Base-by-base conservation (phyloP, 2,797 vertebrate genomes). In the Mergus octosetaceus region DNA sequence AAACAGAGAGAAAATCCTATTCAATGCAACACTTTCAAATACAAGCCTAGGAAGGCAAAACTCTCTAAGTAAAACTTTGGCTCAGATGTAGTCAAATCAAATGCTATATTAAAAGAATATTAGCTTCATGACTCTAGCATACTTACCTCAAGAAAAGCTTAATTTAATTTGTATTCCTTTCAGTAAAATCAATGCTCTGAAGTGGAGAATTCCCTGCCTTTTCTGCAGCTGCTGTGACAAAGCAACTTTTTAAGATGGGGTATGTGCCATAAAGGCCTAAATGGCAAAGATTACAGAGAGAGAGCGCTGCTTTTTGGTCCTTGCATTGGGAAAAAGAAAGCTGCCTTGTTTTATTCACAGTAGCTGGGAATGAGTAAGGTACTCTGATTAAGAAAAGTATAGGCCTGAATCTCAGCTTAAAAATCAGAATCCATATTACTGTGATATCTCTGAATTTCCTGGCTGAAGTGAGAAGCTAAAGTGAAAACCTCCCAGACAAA, bases 151-250 rank as follows among this genome's bases (percentile, higher is more conserved):
- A 89, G 92, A 66, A 41, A 75, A 32, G 61, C 61, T 92, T 75
- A 80, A 90, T 89, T 66, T 66, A 77, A 75, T 95, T 85, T 91
- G 24, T 45, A 41, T 83, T 92, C 41, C 21, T 32, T 78, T 36
- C 38, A 77, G 45, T 51, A 93, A 92, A 95, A 36, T 11, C 14
- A 83, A 69, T 39, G 49, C 1, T 1, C 32, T 76, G 14, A 38
- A 65, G 21, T 47, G 38, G 38, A 87, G 77, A 92, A 87, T 60
- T 84, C 58, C 15, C 8, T 93, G 54, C 16, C 45, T 36, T 90
- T 85, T 72, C 84, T 51, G 36, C 75, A 93, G 62, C 62, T 89
- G 47, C 13, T 47, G 22, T 87, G 70, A 81, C 54, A 89, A 83
- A 89, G 34, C 30, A 75, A 43, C n/a, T 76, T 85, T 80, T 62